Conservation (phyloP, 2,888 invertebrate genomes). For the Campoplex capitator region DNA sequence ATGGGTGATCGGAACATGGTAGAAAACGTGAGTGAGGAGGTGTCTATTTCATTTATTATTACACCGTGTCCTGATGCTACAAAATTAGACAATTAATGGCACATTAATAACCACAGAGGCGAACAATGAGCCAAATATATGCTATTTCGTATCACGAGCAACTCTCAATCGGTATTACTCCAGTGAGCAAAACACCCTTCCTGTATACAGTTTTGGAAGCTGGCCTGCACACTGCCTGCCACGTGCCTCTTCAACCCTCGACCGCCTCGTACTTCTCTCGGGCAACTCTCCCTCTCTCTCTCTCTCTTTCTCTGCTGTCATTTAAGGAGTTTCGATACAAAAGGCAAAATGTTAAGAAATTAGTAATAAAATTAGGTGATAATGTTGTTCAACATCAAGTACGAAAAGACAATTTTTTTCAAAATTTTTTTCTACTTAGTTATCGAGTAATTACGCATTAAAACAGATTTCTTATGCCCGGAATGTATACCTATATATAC, state of each 20-base stretch:
- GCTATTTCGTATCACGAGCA: background rate
- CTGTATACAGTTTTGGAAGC: background rate
- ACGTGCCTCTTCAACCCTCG: conserved; percentile 51
- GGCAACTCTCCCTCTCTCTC: no score
- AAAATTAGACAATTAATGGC: background rate
- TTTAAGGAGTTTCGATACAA: background rate
- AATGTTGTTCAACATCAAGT: no score
- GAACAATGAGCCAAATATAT: background rate
- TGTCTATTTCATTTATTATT: background rate
- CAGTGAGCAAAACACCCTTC: conserved; percentile 25
- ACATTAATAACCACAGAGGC: background rate
- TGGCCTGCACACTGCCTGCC: conserved; percentile 62
- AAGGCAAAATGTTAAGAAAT: no score
- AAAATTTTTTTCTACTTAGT: no score
- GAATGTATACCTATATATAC: no score
- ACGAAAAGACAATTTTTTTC: no score
- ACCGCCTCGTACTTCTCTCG: background rate
- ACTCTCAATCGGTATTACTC: conserved; percentile 43
- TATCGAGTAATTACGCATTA: no score
- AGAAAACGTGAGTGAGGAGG: background rate
- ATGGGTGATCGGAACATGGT: background rate
- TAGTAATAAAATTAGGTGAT: no score
- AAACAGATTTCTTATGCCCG: no score
- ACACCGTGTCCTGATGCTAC: background rate
- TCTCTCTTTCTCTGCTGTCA: background rate